phyloP scores from a whole-genome alignment of 2,797 vertebrate species.

The Cetoscarus ocellatus region DNA sequence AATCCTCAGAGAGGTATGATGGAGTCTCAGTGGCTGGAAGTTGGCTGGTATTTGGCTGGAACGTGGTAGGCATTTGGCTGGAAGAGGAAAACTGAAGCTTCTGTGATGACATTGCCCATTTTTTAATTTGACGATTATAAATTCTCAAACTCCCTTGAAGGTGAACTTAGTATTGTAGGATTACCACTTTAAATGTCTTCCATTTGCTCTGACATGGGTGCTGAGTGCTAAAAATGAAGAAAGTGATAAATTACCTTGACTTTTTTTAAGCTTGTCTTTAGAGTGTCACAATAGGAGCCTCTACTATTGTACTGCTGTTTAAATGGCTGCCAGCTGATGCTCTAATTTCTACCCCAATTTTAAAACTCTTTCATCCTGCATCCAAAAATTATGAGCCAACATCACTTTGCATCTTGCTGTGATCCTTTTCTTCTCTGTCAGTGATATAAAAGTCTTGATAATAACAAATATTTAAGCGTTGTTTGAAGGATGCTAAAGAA shows the following conservation, averaged over 20 bases:
- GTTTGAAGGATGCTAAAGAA: conserved; percentile 46
- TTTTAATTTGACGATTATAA: too few species aligned
- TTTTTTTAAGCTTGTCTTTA: conserved; percentile 5
- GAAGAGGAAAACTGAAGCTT: too few species aligned
- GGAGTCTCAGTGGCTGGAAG: too few species aligned
- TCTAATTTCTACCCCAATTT: conserved; percentile 2
- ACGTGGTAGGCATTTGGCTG: too few species aligned
- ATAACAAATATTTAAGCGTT: conserved; percentile 52
- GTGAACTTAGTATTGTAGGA: not conserved
- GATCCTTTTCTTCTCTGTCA: conserved; percentile 1
- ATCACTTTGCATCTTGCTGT: conserved; percentile 1
- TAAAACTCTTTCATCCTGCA: conserved; percentile 1
- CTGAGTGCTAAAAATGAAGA: not conserved
- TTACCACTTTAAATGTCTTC: not conserved
- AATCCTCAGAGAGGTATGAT: too few species aligned
- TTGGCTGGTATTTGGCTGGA: too few species aligned
- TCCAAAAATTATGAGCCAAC: not conserved
- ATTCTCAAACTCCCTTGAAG: too few species aligned
- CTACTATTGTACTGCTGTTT: not conserved
- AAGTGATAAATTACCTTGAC: conserved; percentile 2
- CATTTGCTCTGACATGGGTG: too few species aligned
- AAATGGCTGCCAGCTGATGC: conserved; percentile 2
- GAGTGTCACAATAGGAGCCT: not conserved
- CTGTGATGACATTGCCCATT: too few species aligned
- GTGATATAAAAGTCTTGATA: conserved; percentile 45